These are phyloP conservation scores for Heliconius erato DNA, from an alignment of 2,888 invertebrate genomes.

Conservation along the genomic window DNA sequence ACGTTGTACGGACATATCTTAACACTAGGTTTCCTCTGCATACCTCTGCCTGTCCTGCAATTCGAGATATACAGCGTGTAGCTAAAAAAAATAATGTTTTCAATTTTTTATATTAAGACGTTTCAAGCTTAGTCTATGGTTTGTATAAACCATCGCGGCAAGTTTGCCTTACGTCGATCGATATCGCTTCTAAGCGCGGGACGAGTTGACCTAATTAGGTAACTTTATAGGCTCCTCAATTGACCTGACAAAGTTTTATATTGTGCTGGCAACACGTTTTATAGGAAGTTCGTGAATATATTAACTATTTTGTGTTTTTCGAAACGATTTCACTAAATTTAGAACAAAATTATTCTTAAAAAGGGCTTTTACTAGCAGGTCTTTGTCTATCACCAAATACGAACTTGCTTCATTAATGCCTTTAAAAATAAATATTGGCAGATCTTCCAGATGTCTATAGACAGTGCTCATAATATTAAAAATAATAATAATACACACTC, in stretches of 20 bases:
- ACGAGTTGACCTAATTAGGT: slow-evolving; percentile 80
- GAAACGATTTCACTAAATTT: background rate
- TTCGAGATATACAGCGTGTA: no score
- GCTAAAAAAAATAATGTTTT: background rate
- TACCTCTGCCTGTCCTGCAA: no score
- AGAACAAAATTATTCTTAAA: background rate
- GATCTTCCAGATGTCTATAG: no score
- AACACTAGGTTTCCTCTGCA: no score
- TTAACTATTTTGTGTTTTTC: background rate
- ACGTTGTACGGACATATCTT: background rate
- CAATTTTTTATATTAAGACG: background rate
- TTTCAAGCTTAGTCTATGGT: slow-evolving; percentile 3
- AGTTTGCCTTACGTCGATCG: slow-evolving; percentile 65
- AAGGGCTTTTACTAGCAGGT: background rate
- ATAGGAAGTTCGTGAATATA: slow-evolving; percentile 1
- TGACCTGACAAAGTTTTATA: slow-evolving; percentile 29
- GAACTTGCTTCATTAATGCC: no score
- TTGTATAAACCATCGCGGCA: slow-evolving; percentile 38
- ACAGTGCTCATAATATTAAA: no score
- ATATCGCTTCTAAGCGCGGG: slow-evolving; percentile 66
- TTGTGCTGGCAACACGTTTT: slow-evolving; percentile 17
- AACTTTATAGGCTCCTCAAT: slow-evolving; percentile 65
- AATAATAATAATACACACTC: no score
- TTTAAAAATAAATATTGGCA: no score
- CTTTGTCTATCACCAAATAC: background rate